These are phyloP conservation scores for Mylabris phalerata DNA, from an alignment of 1,140 invertebrate species.

Conservation along the genomic window DNA sequence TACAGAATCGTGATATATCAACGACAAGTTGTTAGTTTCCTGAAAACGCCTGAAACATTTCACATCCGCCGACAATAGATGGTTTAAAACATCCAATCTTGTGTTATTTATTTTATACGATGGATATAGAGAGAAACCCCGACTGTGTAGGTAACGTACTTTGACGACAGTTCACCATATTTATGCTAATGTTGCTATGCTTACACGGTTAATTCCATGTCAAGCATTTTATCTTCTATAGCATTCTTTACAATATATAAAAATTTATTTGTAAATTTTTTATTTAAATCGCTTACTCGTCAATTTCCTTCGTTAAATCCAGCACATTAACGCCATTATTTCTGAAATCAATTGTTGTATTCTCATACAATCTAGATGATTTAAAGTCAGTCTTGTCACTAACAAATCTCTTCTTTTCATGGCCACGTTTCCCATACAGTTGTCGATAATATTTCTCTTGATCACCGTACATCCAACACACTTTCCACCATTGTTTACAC, in stretches of 20 bases:
- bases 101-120: constrained; percentile 9
- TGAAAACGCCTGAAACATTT: too few species aligned
- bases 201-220: constrained; percentile 18
- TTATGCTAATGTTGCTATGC: constrained; percentile 17
- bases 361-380: constrained; percentile 4
- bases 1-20: too few species aligned
- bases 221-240: constrained; percentile 11
- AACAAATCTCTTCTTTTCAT: constrained; percentile 10
- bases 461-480: constrained; percentile 78
- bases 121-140: constrained; percentile 10
- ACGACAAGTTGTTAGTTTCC: too few species aligned
- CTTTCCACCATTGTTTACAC: constrained; percentile 83
- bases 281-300: constrained; percentile 25
- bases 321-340: constrained; percentile 17
- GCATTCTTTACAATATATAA: constrained; percentile 5
- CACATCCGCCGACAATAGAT: too few species aligned
- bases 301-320: constrained; percentile 28
- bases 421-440: constrained; percentile 58
- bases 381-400: neutral
- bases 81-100: too few species aligned
- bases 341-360: constrained; percentile 15
- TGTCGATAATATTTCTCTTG: constrained; percentile 77
- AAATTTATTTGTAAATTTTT: neutral
- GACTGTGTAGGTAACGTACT: constrained; percentile 17
- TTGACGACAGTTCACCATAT: constrained; percentile 13